Evolutionary conservation across 2,797 vertebrate species (phyloP), one percentile per base, ranked within the genome.

Genomic region (Halcyon chelicuti): DNA sequence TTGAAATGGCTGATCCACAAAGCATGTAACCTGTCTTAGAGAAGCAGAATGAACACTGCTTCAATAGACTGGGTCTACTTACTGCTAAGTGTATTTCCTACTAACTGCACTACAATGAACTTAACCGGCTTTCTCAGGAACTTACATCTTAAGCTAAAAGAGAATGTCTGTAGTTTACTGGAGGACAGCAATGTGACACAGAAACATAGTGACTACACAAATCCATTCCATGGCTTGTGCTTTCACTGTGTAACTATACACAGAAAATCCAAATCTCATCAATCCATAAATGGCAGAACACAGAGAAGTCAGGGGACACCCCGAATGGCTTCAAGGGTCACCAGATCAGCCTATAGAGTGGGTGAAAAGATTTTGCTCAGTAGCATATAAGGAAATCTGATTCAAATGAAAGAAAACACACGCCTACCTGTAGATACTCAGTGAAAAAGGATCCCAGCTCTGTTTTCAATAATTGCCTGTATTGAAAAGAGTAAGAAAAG

Each of bases 381-480:
- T 15, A 63, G 15, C 19, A 35, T 37, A 8, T n/a, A 46, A 44
- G 1, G 5, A 40, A 63, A 40, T 54, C 33, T 40, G 18, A 86
- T 67, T 86, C 54, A 63, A 86, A 86, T 35, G 40, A 86, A 94
- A 85, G 57, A 37, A 61, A 67, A 47, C 29, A n/a, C 23, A 86
- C 66, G 82, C 91, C 90, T 98, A 99, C 99, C 99, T 99, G 99
- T 71, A 99, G 98, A 97, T 99, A 99, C 93, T 99, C 99, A 1
- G 99, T 99, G 96, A 99, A 99, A 97, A 99, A 99, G 44, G 99
- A 99, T 94, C 99, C 99, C 96, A 99, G 98, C 97, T 99, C 99
- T 0, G 99, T 99, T 98, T 99, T 99, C 97, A 99, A 94, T 94
- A 99, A 98, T 94, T 99, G 99, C 96, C 99, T 99, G 95, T 33